Evolutionary conservation across 1,140 invertebrate genomes (phyloP).

Genomic region (Drosophila tani): DNA sequence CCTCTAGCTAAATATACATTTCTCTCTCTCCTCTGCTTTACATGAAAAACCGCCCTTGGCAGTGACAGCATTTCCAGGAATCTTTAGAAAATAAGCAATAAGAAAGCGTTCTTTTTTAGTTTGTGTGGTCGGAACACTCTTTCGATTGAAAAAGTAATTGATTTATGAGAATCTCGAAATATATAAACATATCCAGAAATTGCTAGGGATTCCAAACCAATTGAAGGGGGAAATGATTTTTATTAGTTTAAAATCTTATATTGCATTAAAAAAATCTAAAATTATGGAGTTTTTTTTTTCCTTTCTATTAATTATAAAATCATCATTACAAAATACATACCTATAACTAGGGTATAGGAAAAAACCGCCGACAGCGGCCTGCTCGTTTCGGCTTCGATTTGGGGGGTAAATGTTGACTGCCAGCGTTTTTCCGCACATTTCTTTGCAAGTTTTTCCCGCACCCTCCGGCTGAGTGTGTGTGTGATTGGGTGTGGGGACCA

Average conservation of each 20-base stretch:
- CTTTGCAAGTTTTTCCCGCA: constrained; percentile 62
- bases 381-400: neutral
- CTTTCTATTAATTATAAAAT: neutral
- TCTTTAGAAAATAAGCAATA: constrained; percentile 21
- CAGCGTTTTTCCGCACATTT: constrained; percentile 79
- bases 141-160: neutral
- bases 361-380: constrained; percentile 34
- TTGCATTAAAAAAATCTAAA: too few relatives aligned
- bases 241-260: neutral
- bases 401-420: constrained; percentile 58
- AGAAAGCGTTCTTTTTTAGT: neutral
- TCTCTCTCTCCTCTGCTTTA: neutral
- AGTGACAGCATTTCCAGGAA: constrained; percentile 62
- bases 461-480: constrained; percentile 8
- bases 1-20: constrained; percentile 5
- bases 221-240: neutral
- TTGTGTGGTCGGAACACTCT: neutral
- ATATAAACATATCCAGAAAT: neutral
- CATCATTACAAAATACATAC: constrained; percentile 1
- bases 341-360: neutral
- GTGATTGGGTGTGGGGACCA: constrained; percentile 11
- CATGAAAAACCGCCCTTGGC: constrained; percentile 31
- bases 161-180: neutral
- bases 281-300: too few relatives aligned
- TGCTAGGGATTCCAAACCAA: too few relatives aligned